Evolutionary conservation across 2,888 invertebrate species (phyloP).

Genomic region (Diabrotica balteata): DNA sequence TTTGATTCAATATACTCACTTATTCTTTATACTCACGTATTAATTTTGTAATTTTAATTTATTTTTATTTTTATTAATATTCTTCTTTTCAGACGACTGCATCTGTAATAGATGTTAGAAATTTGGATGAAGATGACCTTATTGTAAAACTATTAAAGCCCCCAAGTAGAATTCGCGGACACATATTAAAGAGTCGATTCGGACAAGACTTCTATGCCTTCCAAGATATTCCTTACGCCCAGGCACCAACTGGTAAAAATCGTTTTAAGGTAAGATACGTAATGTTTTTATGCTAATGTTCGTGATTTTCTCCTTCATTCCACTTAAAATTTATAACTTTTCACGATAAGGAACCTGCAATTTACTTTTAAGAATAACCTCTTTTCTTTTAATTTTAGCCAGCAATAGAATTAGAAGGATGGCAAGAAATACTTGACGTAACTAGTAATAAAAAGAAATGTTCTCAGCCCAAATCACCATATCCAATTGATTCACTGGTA

Average conservation of each 20-base stretch:
- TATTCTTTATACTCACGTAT: background rate
- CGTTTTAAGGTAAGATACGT: conserved; percentile 2
- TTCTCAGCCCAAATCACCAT: too few relatives aligned
- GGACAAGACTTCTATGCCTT: conserved; percentile 2
- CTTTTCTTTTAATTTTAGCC: too few relatives aligned
- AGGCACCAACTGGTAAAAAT: conserved; percentile 6
- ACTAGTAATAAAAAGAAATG: too few relatives aligned
- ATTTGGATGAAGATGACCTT: background rate
- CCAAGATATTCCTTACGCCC: conserved; percentile 10
- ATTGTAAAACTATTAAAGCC: background rate
- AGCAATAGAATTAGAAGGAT: too few relatives aligned
- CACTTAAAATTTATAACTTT: too few relatives aligned
- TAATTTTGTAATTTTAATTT: background rate
- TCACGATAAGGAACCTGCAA: too few relatives aligned
- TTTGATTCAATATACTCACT: too few relatives aligned
- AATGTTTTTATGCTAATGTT: too few relatives aligned
- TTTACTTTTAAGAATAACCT: too few relatives aligned
- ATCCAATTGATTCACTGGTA: too few relatives aligned
- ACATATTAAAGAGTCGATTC: background rate
- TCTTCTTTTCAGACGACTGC: background rate
- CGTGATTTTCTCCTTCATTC: too few relatives aligned
- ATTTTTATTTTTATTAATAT: background rate
- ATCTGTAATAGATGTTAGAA: background rate
- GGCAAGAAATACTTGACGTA: too few relatives aligned
- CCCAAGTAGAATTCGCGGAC: conserved; percentile 8